These are phyloP conservation scores for Taenioides sp. DNA, from an alignment of 2,797 vertebrate genomes.

Conservation along the genomic window DNA sequence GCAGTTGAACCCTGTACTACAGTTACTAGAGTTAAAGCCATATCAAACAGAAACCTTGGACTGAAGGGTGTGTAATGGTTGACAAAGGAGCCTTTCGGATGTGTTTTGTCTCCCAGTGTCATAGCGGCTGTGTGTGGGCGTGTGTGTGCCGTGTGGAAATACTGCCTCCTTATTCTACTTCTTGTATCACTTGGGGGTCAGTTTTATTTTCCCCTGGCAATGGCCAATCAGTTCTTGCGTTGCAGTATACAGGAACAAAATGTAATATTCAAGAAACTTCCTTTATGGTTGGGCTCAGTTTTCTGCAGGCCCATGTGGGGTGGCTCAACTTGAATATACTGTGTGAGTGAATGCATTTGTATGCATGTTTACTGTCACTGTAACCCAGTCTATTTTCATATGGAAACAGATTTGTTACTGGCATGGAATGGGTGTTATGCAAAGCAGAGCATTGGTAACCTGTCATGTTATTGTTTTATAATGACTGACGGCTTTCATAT, in stretches of 20 bases:
- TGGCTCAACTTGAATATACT: constrained; percentile 62
- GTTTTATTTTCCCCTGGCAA: constrained; percentile 67
- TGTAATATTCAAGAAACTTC: constrained; percentile 71
- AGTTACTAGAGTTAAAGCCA: constrained; percentile 69
- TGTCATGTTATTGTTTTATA: constrained; percentile 38
- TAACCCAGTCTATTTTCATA: constrained; percentile 74
- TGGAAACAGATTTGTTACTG: constrained; percentile 47
- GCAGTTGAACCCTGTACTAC: constrained; percentile 58
- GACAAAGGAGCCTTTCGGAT: constrained; percentile 60
- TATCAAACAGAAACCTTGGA: constrained; percentile 74
- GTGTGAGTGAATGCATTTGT: constrained; percentile 32
- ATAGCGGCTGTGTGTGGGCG: constrained; percentile 20
- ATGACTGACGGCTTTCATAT: constrained; percentile 59
- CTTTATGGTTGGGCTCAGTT: constrained; percentile 56
- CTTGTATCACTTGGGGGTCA: constrained; percentile 70
- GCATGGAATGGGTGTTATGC: constrained; percentile 45
- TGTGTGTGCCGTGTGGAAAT: constrained; percentile 26
- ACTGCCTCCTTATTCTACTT: constrained; percentile 60
- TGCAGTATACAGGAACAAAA: constrained; percentile 77
- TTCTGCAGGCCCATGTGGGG: constrained; percentile 53
- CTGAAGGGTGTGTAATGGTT: constrained; percentile 36
- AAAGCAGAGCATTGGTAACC: constrained; percentile 64
- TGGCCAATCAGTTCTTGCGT: constrained; percentile 85
- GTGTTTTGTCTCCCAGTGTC: constrained; percentile 48
- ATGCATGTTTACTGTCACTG: constrained; percentile 57